Percentiles rank a stretch among this genome's conserved stretches.
Conservation (phyloP, 2,113 vertebrate species). For the Crypturellus undulatus region DNA sequence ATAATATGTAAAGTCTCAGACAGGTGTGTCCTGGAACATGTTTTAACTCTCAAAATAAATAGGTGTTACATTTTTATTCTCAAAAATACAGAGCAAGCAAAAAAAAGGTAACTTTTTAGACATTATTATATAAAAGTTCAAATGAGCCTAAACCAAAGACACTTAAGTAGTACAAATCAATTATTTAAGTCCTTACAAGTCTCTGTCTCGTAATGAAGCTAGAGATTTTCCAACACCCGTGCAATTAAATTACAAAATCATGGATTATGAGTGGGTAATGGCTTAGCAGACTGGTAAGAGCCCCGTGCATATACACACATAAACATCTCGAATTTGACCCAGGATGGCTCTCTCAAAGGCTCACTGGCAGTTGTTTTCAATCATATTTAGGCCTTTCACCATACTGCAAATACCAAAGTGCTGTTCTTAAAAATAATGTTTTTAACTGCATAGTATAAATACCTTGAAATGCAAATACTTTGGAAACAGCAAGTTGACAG, state of each 20-base stretch:
- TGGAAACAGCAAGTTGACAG: not conserved
- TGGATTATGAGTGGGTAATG: not conserved
- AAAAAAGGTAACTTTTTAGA: not conserved
- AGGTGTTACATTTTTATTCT: not conserved
- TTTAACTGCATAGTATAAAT: not conserved
- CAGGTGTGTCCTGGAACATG: not conserved
- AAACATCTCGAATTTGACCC: not conserved
- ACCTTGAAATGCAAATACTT: not conserved
- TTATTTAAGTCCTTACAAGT: not conserved
- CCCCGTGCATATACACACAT: no score
- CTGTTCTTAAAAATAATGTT: not conserved
- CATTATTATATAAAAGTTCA: not conserved
- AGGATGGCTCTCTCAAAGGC: not conserved
- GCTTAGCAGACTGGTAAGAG: not conserved
- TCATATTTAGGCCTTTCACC: not conserved
- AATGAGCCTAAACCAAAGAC: not conserved
- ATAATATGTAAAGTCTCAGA: not conserved
- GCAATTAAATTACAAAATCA: slow-evolving; percentile 15
- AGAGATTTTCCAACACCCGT: not conserved
- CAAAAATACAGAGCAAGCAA: not conserved
- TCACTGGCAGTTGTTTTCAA: not conserved
- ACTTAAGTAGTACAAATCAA: not conserved
- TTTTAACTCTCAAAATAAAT: not conserved
- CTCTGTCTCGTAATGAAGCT: not conserved
- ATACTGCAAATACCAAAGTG: not conserved